Evolutionary conservation across 2,888 invertebrate genomes (phyloP).

Genomic region (Cerastis leucographa): DNA sequence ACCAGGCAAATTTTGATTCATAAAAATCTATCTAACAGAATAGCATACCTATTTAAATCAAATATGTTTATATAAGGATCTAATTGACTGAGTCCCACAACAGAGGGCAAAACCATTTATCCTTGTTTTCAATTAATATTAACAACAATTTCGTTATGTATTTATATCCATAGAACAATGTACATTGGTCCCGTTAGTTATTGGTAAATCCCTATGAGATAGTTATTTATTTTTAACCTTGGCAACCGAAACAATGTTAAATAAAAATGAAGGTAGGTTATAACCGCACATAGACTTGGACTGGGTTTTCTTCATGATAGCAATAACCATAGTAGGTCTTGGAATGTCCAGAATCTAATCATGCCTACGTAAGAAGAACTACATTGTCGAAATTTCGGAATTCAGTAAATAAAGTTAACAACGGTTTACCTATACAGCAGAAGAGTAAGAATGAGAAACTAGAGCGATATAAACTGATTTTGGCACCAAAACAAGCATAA

Average conservation of each 20-base stretch:
- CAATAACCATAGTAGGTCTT: background rate
- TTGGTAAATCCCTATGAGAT: conserved; percentile 27
- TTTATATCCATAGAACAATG: conserved; percentile 21
- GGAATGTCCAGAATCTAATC: background rate
- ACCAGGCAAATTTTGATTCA: background rate
- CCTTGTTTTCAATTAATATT: conserved; percentile 42
- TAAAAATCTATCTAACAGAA: background rate
- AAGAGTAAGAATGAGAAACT: background rate
- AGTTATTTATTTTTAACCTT: conserved; percentile 15
- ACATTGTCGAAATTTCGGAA: background rate
- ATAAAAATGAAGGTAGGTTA: background rate
- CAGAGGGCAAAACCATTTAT: conserved; percentile 11
- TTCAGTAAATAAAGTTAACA: background rate
- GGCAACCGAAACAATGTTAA: background rate
- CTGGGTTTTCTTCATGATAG: background rate
- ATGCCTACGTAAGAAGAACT: background rate
- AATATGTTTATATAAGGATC: background rate
- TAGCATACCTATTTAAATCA: background rate
- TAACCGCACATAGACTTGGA: background rate
- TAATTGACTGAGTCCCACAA: conserved; percentile 5
- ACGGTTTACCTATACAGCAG: background rate
- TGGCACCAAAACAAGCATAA: background rate
- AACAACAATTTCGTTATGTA: conserved; percentile 13
- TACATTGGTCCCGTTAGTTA: background rate
- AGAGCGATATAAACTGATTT: background rate